phyloP scores from a whole-genome alignment of 2,797 vertebrate species.

The Acropternis orthonyx region DNA sequence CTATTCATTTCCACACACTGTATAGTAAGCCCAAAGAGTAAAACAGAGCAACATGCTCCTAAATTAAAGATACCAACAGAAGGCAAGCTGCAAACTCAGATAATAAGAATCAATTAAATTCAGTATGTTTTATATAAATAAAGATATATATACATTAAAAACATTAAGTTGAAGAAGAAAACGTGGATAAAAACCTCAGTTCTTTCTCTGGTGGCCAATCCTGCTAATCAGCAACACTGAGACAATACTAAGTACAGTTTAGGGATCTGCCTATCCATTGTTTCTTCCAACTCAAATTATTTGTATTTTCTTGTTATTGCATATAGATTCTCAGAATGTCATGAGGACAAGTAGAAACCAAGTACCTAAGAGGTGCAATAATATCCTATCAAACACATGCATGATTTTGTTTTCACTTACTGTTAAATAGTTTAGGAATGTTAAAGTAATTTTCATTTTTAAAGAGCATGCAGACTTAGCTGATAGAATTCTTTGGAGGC shows the following conservation, averaged over 20 bases:
- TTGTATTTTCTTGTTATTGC: background rate
- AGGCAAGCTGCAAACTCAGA: background rate
- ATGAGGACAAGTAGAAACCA: background rate
- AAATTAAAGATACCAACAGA: background rate
- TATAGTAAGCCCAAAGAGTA: background rate
- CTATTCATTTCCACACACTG: background rate
- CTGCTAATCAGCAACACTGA: fast-evolving
- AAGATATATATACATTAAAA: background rate
- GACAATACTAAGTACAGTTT: background rate
- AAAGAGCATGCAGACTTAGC: background rate
- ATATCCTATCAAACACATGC: background rate
- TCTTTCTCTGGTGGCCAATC: background rate
- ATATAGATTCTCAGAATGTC: background rate
- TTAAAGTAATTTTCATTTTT: background rate
- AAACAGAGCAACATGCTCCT: background rate
- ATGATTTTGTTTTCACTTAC: background rate
- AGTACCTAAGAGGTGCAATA: background rate
- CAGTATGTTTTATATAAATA: background rate
- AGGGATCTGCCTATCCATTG: background rate
- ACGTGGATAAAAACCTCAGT: background rate
- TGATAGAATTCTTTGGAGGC: background rate
- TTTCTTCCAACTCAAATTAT: background rate
- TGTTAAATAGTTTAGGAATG: background rate
- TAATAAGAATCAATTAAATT: background rate
- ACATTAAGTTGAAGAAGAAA: background rate